Percentiles rank a stretch among this genome's conserved stretches.
Conservation (phyloP, 1,140 invertebrate genomes). For the Drosophila dunni region DNA sequence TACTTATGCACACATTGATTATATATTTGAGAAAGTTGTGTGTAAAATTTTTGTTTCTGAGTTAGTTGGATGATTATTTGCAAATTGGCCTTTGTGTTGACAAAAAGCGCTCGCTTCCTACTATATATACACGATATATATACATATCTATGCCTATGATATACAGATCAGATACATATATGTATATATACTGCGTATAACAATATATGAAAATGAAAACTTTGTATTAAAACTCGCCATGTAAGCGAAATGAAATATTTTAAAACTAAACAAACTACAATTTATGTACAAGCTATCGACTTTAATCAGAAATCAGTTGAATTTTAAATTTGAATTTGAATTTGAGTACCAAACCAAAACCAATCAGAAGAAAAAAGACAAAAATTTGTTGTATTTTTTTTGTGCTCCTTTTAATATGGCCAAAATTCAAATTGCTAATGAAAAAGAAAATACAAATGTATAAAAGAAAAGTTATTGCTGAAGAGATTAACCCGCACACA, state of each 20-base stretch:
- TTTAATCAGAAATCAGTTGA: slow-evolving; percentile 81
- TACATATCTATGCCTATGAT: slow-evolving; percentile 19
- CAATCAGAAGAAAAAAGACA: slow-evolving; percentile 7
- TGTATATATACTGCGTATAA: slow-evolving; percentile 10
- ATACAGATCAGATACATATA: slow-evolving; percentile 12
- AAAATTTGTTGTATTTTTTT: slow-evolving; percentile 39
- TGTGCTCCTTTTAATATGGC: slow-evolving; percentile 34
- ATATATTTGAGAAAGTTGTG: slow-evolving; percentile 52
- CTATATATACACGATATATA: slow-evolving; percentile 28
- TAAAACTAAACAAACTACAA: slow-evolving; percentile 26
- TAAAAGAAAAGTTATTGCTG: slow-evolving; percentile 47
- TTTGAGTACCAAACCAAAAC: slow-evolving; percentile 49
- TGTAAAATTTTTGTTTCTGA: slow-evolving; percentile 80
- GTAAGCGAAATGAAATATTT: slow-evolving; percentile 55
- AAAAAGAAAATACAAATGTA: slow-evolving; percentile 40
- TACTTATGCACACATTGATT: slow-evolving; percentile 27
- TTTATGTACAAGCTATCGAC: slow-evolving; percentile 41
- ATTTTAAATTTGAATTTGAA: slow-evolving; percentile 51
- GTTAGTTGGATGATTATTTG: slow-evolving; percentile 85
- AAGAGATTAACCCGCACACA: slow-evolving; percentile 78
- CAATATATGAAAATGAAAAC: slow-evolving; percentile 42
- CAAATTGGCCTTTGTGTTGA: slow-evolving; percentile 85
- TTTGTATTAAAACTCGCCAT: slow-evolving; percentile 50
- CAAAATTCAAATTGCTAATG: slow-evolving; percentile 50
- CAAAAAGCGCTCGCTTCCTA: slow-evolving; percentile 83